Evolutionary conservation across 2,113 vertebrate species (phyloP).

Genomic region (Pygoscelis antarcticus): DNA sequence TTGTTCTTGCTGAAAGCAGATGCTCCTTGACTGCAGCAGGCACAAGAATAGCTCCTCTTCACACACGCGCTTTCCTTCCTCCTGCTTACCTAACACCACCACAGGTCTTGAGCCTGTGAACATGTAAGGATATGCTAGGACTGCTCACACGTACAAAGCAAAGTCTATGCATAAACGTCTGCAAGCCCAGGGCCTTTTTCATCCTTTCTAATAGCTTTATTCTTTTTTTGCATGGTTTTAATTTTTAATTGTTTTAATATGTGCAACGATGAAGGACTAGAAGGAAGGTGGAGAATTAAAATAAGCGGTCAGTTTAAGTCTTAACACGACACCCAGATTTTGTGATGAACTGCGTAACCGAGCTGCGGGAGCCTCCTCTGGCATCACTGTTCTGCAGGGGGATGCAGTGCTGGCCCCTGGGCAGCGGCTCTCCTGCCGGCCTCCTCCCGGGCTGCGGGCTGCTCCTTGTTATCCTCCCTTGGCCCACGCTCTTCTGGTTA

Average conservation of each 20-base stretch:
- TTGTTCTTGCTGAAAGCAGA: background rate
- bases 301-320: too few relatives aligned
- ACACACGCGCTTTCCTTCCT: fast-evolving
- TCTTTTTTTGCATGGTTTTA: fast-evolving
- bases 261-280: fast-evolving
- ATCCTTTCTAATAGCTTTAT: fast-evolving
- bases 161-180: fast-evolving
- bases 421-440: too few relatives aligned
- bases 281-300: too few relatives aligned
- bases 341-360: fast-evolving
- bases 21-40: background rate
- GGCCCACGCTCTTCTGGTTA: background rate
- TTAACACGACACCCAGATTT: fast-evolving
- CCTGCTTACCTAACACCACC: fast-evolving
- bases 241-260: background rate
- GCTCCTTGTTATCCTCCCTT: background rate
- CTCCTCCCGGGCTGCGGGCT: background rate
- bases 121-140: fast-evolving
- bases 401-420: background rate
- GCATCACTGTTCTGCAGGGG: background rate
- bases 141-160: fast-evolving
- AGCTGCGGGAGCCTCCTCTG: background rate
- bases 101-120: fast-evolving
- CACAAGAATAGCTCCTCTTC: background rate
- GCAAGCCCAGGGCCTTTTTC: background rate